Conservation (phyloP, 2,888 invertebrate species). For the Nowickia ferox region DNA sequence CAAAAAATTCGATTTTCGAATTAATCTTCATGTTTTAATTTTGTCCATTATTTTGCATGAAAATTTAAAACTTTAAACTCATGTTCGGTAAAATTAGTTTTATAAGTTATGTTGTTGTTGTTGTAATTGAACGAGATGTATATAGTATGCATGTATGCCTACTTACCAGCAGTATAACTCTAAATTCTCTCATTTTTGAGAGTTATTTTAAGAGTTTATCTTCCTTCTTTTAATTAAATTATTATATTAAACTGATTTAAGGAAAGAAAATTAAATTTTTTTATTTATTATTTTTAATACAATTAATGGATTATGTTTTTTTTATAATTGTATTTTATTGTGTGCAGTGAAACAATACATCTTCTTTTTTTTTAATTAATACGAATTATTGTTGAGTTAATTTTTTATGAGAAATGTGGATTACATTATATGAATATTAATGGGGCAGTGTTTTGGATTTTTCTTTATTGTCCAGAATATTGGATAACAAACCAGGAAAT, state of each 20-base stretch:
- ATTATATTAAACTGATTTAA: slow-evolving; percentile 1
- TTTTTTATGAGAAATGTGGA: slow-evolving; percentile 44
- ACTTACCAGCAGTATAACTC: slow-evolving; percentile 73
- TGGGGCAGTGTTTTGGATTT: not conserved
- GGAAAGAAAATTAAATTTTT: slow-evolving; percentile 18
- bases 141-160: not conserved
- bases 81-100: too few relatives aligned
- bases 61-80: too few relatives aligned
- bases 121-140: not conserved
- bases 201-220: slow-evolving; percentile 14
- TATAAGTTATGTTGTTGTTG: too few relatives aligned
- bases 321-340: not conserved
- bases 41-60: too few relatives aligned
- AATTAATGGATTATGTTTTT: slow-evolving; percentile 15
- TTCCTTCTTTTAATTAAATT: slow-evolving; percentile 9
- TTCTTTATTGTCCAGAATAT: slow-evolving; percentile 29
- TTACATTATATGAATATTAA: slow-evolving; percentile 66
- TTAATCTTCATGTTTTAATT: too few relatives aligned
- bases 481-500: slow-evolving; percentile 77
- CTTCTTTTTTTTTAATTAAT: slow-evolving; percentile 12
- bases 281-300: slow-evolving; percentile 11
- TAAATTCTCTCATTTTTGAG: slow-evolving; percentile 64
- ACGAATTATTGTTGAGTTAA: slow-evolving; percentile 44
- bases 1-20: too few relatives aligned
- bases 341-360: slow-evolving; percentile 16